Conservation (phyloP, 2,113 vertebrate genomes). For the Alaudala cheleensis region DNA sequence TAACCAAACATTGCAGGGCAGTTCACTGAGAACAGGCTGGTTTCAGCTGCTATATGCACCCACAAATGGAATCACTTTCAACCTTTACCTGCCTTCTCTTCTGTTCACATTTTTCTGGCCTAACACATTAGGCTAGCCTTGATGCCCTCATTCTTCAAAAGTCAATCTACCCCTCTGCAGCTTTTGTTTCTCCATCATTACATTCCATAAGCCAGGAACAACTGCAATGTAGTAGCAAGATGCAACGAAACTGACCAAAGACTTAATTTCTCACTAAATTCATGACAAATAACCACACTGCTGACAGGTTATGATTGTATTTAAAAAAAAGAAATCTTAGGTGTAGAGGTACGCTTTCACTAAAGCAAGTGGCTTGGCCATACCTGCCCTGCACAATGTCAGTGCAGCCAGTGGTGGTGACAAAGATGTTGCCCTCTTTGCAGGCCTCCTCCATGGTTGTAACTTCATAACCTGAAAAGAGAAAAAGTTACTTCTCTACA, state of each 20-base stretch:
- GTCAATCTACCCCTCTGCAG: neutral
- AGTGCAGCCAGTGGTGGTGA: slow-evolving; percentile 94
- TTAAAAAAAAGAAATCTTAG: neutral
- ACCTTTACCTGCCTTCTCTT: neutral
- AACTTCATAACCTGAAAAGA: slow-evolving; percentile 89
- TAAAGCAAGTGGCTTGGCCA: neutral
- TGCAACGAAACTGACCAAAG: neutral
- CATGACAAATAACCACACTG: neutral
- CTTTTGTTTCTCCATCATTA: neutral
- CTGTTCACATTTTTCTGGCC: neutral
- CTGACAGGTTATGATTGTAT: neutral
- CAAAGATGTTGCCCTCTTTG: slow-evolving; percentile 96
- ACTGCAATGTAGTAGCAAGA: neutral
- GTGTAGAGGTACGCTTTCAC: neutral
- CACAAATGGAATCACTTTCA: neutral
- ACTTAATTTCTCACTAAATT: neutral
- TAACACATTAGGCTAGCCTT: neutral
- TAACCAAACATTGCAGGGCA: neutral
- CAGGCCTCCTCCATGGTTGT: slow-evolving; percentile 98
- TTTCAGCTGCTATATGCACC: neutral
- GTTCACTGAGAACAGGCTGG: neutral
- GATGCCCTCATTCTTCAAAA: neutral
- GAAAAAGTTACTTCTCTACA: neutral
- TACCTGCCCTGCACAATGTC: slow-evolving; percentile 92
- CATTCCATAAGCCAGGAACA: neutral